Evolutionary conservation across 2,797 vertebrate genomes (phyloP), one percentile per base, ranked within the genome.

Genomic region (Esox lucius): DNA sequence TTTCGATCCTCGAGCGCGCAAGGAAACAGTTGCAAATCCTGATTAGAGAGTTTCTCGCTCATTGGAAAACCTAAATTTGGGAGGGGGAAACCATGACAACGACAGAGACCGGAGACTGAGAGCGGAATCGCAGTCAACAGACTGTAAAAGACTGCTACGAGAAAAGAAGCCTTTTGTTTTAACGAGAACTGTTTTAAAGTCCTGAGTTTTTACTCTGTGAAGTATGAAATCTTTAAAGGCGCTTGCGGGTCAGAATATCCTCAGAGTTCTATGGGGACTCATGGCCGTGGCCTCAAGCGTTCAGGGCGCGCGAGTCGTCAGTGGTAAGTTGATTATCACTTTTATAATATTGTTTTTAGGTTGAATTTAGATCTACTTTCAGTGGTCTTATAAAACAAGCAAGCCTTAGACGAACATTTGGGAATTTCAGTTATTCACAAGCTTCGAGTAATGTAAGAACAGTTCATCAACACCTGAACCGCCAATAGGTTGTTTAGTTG

Each of bases 31-130:
- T 13, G 68, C 53, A 5, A 33, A 48, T 56, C 75, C 76, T 17
- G 48, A 17, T 66, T 46, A 46, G 42, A 33, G 59, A 39, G 53
- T 22, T 46, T 59, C 61, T 75, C 65, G 46, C 62, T 67, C 68
- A 76, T 68, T 70, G 70, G 68, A 53, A 53, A 53, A n/a, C 51
- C 17, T 8, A 26, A 2, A 15, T 69, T 22, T 71, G 35, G 28
- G 46, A 31, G 56, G 46, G 35, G 56, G 73, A 75, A 73, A 81
- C 56, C 65, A 81, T 84, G 82, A 59, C 35, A 70, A 51, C 51
- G 69, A 33, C 69, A 59, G 42, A 76, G 75, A 74, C 66, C 22
- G 70, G 31, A 61, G 70, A 72, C 53, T 72, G 65, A 68, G 61
- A 64, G 35, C 35, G 28, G 53, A 69, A 24, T 26, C 39, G 26